Percentiles rank a stretch among this genome's conserved stretches.
These are phyloP conservation scores for Siniperca scherzeri DNA, from an alignment of 2,797 vertebrate species.

Conservation along the genomic window DNA sequence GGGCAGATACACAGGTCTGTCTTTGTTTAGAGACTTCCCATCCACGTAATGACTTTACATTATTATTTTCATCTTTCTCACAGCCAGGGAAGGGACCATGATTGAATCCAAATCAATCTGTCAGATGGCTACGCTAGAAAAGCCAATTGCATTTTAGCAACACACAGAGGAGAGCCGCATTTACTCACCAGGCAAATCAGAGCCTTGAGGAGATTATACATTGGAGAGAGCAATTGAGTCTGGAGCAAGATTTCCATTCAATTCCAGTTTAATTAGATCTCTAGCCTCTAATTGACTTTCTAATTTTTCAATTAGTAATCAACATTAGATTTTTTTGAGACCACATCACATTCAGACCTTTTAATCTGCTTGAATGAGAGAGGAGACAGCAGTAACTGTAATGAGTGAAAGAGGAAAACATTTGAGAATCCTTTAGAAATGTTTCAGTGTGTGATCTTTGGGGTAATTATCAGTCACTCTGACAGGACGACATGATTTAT, in stretches of 20 bases:
- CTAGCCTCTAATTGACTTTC: slow-evolving; percentile 95
- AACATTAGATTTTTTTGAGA: slow-evolving; percentile 89
- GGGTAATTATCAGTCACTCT: slow-evolving; percentile 71
- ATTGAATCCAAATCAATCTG: slow-evolving; percentile 80
- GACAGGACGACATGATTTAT: slow-evolving; percentile 69
- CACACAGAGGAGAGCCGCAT: slow-evolving; percentile 57
- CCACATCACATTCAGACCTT: slow-evolving; percentile 86
- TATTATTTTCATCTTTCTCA: slow-evolving; percentile 77
- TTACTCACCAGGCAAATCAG: slow-evolving; percentile 69
- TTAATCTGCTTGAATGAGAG: slow-evolving; percentile 84
- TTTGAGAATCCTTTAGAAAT: slow-evolving; percentile 56
- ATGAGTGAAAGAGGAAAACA: slow-evolving; percentile 62
- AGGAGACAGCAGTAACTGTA: slow-evolving; percentile 54
- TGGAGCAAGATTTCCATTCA: slow-evolving; percentile 91
- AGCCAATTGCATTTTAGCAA: slow-evolving; percentile 71
- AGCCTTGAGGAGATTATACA: slow-evolving; percentile 81
- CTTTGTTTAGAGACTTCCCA: slow-evolving; percentile 76
- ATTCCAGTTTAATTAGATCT: slow-evolving; percentile 97
- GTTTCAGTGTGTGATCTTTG: slow-evolving; percentile 81
- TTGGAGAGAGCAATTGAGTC: slow-evolving; percentile 81
- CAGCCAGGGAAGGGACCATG: slow-evolving; percentile 47
- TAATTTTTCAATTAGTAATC: slow-evolving; percentile 99
- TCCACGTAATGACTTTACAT: slow-evolving; percentile 75
- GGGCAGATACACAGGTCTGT: slow-evolving; percentile 49
- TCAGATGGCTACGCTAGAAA: slow-evolving; percentile 62